phyloP scores from a whole-genome alignment of 1,140 invertebrate species.

The Epicauta chinensis region DNA sequence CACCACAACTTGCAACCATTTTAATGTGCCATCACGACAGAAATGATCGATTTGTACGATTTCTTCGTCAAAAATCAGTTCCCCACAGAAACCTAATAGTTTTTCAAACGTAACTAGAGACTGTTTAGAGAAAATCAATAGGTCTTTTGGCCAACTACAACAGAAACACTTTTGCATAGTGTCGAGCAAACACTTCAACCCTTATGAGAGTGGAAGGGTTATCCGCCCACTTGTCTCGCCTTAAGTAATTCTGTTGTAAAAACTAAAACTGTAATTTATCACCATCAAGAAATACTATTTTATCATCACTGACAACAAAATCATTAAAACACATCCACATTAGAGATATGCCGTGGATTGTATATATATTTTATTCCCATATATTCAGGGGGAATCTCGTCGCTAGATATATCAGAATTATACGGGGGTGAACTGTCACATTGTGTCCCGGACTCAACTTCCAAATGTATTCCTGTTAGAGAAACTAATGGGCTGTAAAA shows the following conservation, averaged over 20 bases:
- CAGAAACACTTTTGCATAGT: too few relatives aligned
- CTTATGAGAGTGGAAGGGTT: background rate
- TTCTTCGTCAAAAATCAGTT: too few relatives aligned
- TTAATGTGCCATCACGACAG: too few relatives aligned
- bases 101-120: too few relatives aligned
- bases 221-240: background rate
- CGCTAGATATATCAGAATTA: slow-evolving; percentile 19
- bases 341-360: background rate
- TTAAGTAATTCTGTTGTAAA: background rate
- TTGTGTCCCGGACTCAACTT: slow-evolving; percentile 7
- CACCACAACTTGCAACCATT: too few relatives aligned
- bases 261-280: slow-evolving; percentile 1
- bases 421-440: slow-evolving; percentile 15
- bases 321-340: background rate
- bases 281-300: background rate
- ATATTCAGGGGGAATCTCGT: slow-evolving; percentile 1
- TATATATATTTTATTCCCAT: background rate
- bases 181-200: too few relatives aligned
- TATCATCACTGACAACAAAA: background rate
- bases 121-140: too few relatives aligned
- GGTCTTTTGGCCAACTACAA: too few relatives aligned
- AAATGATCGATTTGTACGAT: too few relatives aligned
- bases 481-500: slow-evolving; percentile 13
- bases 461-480: slow-evolving; percentile 15
- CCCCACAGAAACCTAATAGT: too few relatives aligned